Evolutionary conservation across 2,797 vertebrate genomes (phyloP), one percentile per base, ranked within the genome.

Genomic region (Falco concolor): DNA sequence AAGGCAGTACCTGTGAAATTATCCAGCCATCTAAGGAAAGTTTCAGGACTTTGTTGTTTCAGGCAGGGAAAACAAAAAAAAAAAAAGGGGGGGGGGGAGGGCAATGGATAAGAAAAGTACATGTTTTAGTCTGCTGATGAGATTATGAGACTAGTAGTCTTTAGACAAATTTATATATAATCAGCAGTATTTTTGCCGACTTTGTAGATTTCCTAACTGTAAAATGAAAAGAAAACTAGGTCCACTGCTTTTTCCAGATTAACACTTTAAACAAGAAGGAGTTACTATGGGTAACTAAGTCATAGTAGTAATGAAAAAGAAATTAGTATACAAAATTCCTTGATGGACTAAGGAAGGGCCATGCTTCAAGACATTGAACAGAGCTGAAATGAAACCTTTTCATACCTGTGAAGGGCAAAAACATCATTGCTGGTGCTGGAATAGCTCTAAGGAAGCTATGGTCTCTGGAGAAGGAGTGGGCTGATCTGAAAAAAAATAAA

Each of bases 1-100:
- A 72, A 14, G 4, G 17, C 0, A 59, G 1, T 47, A 47, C 3
- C 4, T 47, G 27, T 13, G 10, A 81, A 70, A 60, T 69, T 50
- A 45, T 30, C 32, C 10, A n/a, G 5, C 5, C 8, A 42, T 20
- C 17, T 54, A 47, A 45, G 30, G 32, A 38, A 76, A 44, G 5
- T 30, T 73, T 40, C 18, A 34, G 18, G 24, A 23, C 2, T 60
- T 77, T 22, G 2, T 17, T 38, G 1, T 40, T 93, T 73, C 16
- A 67, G 3, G 1, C 2, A 20, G 13, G 5, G 7, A 36, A 36
- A 36, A 36, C 34, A 1, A 1, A 3, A 16, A 5, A 36, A 36
- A 36, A 36, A 36, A 36, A 36, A 36, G 34, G 9, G 34, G 34
- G 34, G 34, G 34, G 34, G 34, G 34, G 34, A 36, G 34, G 34